phyloP scores from a whole-genome alignment of 2,888 invertebrate species.

The Strigamia crassipes region DNA sequence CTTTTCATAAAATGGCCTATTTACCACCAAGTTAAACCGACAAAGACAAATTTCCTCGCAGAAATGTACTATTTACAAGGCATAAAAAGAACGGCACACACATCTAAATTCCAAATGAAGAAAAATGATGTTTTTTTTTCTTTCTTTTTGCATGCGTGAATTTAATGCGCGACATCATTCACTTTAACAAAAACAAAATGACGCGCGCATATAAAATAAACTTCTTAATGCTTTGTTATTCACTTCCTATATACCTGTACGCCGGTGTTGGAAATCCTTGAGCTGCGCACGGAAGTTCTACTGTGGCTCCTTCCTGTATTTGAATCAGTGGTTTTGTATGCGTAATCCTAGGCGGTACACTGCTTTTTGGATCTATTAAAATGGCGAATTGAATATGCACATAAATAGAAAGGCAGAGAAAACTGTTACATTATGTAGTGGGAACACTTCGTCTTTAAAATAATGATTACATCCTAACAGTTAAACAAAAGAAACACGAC shows the following conservation, averaged over 20 bases:
- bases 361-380: conserved; percentile 49
- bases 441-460: not conserved
- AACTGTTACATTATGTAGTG: not conserved
- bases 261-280: conserved; percentile 62
- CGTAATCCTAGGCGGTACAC: conserved; percentile 50
- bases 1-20: not conserved
- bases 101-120: conserved; percentile 18
- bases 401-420: not conserved
- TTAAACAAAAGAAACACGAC: not conserved
- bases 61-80: not conserved
- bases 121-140: conserved; percentile 2
- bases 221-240: not conserved
- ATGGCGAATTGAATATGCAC: conserved; percentile 38
- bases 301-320: conserved; percentile 52
- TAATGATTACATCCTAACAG: not conserved
- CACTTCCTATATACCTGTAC: conserved; percentile 51
- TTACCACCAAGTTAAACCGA: not conserved
- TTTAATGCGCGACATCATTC: not conserved
- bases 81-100: not conserved
- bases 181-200: not conserved
- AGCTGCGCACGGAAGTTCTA: conserved; percentile 62
- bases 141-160: too few relatives aligned
- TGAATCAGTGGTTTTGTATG: conserved; percentile 48
- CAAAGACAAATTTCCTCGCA: not conserved
- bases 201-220: not conserved